These are phyloP conservation scores for Pentalonia nigronervosa DNA, from an alignment of 1,140 invertebrate species.

Conservation along the genomic window DNA sequence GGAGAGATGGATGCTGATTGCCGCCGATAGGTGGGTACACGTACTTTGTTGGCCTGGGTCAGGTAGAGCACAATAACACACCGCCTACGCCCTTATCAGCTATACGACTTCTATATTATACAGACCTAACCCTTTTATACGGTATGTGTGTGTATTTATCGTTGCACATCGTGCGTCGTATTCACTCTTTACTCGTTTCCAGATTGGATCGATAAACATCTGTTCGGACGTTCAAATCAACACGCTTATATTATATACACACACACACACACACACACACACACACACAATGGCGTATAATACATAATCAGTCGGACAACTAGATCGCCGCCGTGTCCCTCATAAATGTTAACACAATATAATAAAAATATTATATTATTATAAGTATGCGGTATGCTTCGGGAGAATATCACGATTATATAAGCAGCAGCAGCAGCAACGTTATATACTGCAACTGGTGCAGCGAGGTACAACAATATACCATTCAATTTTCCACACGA, in stretches of 20 bases:
- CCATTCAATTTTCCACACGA: slow-evolving; percentile 9
- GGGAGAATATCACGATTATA: slow-evolving; percentile 16
- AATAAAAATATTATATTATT: not conserved
- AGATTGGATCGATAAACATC: slow-evolving; percentile 48
- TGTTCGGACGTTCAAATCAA: slow-evolving; percentile 47
- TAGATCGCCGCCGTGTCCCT: slow-evolving; percentile 28
- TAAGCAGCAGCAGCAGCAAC: not conserved
- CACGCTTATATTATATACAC: not conserved
- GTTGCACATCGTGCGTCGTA: not conserved
- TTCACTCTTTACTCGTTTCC: slow-evolving; percentile 21
- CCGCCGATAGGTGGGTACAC: slow-evolving; percentile 8
- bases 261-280: not conserved
- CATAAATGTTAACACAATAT: slow-evolving; percentile 42
- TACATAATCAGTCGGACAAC: slow-evolving; percentile 39
- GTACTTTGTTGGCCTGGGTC: slow-evolving; percentile 38
- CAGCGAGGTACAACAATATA: not conserved
- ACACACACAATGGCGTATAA: slow-evolving; percentile 13
- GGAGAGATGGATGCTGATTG: slow-evolving; percentile 32
- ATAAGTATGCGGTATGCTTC: not conserved
- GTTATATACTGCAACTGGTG: too few species aligned
- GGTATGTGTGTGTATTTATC: not conserved
- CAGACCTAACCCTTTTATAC: slow-evolving; percentile 41
- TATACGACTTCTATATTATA: slow-evolving; percentile 44
- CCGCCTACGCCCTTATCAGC: slow-evolving; percentile 42
- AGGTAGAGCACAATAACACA: slow-evolving; percentile 41